Conservation (phyloP, 2,797 vertebrate genomes). For the Lagodon rhomboides region DNA sequence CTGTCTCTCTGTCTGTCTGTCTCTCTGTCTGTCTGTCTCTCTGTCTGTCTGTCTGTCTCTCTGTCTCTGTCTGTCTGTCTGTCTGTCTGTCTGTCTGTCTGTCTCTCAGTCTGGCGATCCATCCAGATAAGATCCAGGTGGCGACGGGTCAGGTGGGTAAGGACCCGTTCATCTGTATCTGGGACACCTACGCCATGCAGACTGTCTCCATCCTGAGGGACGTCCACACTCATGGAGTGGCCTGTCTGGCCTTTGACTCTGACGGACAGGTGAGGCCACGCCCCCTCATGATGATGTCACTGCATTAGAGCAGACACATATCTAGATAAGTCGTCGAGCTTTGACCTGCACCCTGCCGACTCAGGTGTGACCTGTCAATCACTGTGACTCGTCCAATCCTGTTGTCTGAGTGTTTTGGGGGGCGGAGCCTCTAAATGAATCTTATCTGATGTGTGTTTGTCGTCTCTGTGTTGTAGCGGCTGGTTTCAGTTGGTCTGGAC, state of each 20-base stretch:
- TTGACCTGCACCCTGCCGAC: too few relatives aligned
- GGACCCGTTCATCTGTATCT: conserved; percentile 95
- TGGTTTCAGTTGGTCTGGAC: conserved; percentile 95
- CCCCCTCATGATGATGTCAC: neutral
- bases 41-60: too few relatives aligned
- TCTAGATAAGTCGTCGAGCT: too few relatives aligned
- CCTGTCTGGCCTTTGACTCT: conserved; percentile 93
- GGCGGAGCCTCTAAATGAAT: too few relatives aligned
- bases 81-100: too few relatives aligned
- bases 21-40: too few relatives aligned
- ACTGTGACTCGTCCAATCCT: too few relatives aligned
- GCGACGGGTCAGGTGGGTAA: conserved; percentile 98
- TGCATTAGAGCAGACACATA: neutral
- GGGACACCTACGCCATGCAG: conserved; percentile 93
- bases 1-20: conserved; percentile 83
- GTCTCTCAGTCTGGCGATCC: conserved; percentile 91
- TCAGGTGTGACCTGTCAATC: too few relatives aligned
- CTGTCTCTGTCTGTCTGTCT: too few relatives aligned
- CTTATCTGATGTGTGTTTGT: neutral
- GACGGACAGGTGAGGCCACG: conserved; percentile 92
- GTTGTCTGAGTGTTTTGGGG: too few relatives aligned
- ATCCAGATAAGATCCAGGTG: conserved; percentile 94
- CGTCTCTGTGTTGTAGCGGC: conserved; percentile 78
- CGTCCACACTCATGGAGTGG: conserved; percentile 94
- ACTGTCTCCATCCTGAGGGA: conserved; percentile 96